Base-by-base conservation (phyloP, 2,797 vertebrate genomes). In the Coranthus polyacanthus region DNA sequence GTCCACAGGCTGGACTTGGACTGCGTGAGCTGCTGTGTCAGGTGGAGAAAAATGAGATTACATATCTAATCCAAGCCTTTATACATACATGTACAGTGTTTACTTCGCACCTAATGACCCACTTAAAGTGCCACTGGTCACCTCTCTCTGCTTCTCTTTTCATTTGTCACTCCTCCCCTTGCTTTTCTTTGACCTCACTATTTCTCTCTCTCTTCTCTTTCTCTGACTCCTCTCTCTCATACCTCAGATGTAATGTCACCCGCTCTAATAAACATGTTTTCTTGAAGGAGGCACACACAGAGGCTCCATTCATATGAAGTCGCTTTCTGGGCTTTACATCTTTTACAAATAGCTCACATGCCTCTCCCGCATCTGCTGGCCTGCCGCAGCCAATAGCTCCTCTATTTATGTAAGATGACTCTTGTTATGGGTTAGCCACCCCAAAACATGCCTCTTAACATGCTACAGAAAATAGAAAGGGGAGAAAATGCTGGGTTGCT, bases 241-340 rank as follows among this genome's bases (percentile, higher is more conserved):
- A 71, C 73, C 79, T 72, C 81, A 34, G 9, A 56, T 79, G 66
- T 88, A 75, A 87, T 68, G 83, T 59, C 82, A 83, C 69, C 16
- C 62, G 18, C 68, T 53, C 53, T 16, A 62, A 74, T 68, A 90
- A 93, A 90, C 88, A 90, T 87, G 88, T 91, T 91, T 90, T 92
- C 72, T 59, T 68, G 53, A 68, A 79, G 61, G 68, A 62, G 50
- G 29, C 45, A 38, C 37, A 34, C 81, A 92, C 85, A 92, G 79
- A 79, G 72, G 64, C 75, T 65, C 72, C 68, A 85, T 91, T 93
- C 87, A 89, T 84, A 6, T 54, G 11, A 21, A 69, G 36, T 68
- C 84, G 55, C 84, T 89, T 82, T 81, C 69, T 63, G 61, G 3
- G 18, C 59, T 75, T 65, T 49, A 71, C 75, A 60, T 87, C 42